A percentile compares a stretch with the other conserved stretches of the same genome.
These are phyloP conservation scores for Manacus vitellinus DNA, from an alignment of 2,113 vertebrate genomes.

Conservation along the genomic window DNA sequence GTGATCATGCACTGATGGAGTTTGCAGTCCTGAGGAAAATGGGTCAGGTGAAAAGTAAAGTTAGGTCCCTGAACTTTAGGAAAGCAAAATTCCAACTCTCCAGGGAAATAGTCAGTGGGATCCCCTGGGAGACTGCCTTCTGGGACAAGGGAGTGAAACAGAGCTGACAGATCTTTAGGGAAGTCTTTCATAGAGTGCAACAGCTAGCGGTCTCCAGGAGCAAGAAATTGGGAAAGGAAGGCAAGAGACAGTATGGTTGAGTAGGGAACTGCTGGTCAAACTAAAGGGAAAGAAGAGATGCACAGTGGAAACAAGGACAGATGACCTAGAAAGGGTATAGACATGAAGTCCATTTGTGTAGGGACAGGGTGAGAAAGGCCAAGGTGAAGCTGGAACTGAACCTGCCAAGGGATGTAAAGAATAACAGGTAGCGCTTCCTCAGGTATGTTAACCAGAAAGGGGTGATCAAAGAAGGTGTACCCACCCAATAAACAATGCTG, in stretches of 20 bases:
- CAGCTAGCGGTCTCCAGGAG: neutral
- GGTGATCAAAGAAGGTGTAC: neutral
- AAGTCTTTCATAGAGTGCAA: neutral
- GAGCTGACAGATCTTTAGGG: neutral
- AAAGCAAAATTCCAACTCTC: neutral
- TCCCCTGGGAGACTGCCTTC: neutral
- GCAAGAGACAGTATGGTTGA: neutral
- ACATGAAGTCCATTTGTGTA: neutral
- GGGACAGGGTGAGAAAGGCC: neutral
- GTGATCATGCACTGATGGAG: neutral
- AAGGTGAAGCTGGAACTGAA: neutral
- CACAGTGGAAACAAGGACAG: neutral
- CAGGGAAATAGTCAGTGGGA: neutral
- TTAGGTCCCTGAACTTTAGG: neutral
- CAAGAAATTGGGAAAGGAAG: neutral
- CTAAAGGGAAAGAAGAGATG: neutral
- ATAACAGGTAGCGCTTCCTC: neutral
- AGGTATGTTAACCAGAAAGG: neutral
- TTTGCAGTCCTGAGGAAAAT: neutral
- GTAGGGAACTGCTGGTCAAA: neutral
- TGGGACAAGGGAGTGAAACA: neutral
- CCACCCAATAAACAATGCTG: neutral
- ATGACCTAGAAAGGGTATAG: neutral
- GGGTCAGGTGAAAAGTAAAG: neutral
- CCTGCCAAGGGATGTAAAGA: neutral